Percentiles rank a stretch among this genome's conserved stretches.
Evolutionary conservation across 2,888 invertebrate species (phyloP).

Genomic region (Eupelmus urozonus): DNA sequence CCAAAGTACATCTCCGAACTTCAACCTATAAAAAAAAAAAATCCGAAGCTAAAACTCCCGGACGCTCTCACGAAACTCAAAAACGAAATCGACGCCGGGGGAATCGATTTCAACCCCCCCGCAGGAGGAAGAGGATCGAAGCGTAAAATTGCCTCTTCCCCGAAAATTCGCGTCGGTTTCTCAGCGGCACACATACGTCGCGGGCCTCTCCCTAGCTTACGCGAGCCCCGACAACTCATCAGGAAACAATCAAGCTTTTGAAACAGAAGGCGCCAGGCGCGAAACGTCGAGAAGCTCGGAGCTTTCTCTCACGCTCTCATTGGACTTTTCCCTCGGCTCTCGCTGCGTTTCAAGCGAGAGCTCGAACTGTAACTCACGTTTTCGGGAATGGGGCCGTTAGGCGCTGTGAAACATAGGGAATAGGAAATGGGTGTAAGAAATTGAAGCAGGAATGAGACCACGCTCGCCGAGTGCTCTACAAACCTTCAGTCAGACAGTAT

Average conservation of each 20-base stretch:
- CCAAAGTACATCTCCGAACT: too few species aligned
- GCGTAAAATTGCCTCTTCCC: slow-evolving; percentile 14
- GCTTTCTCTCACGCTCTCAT: slow-evolving; percentile 8
- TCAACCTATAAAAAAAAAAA: too few species aligned
- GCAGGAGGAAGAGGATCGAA: neutral
- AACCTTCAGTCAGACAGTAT: too few species aligned
- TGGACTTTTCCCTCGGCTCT: slow-evolving; percentile 1
- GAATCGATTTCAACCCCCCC: too few species aligned
- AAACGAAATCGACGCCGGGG: neutral
- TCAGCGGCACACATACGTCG: neutral
- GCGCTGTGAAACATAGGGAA: too few species aligned
- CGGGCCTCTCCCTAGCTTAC: neutral
- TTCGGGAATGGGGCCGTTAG: too few species aligned
- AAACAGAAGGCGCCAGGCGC: slow-evolving; percentile 33
- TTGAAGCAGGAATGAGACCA: too few species aligned
- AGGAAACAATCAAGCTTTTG: slow-evolving; percentile 57
- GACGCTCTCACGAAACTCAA: neutral
- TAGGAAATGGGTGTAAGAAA: too few species aligned
- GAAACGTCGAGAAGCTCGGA: slow-evolving; percentile 21
- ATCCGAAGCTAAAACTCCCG: too few species aligned
- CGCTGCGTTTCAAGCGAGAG: too few species aligned
- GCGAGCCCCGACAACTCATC: slow-evolving; percentile 41
- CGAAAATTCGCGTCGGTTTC: slow-evolving; percentile 9
- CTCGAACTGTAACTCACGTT: too few species aligned
- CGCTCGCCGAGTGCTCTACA: too few species aligned